Conservation (phyloP, 1,140 invertebrate species). For the Philaenus spumarius region DNA sequence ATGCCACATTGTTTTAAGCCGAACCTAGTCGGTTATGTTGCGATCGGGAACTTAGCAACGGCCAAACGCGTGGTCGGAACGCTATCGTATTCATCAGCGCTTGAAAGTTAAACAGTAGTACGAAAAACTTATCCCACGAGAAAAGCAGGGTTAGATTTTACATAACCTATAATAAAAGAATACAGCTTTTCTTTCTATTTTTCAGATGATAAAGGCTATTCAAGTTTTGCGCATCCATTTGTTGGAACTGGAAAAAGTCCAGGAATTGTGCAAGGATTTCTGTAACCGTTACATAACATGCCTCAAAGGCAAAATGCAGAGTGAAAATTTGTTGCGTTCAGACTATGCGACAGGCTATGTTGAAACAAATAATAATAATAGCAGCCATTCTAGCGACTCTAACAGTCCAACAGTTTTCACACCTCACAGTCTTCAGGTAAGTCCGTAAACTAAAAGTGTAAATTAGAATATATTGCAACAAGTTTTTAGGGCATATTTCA, state of each 20-base stretch:
- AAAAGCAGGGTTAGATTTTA: not conserved
- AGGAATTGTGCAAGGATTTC: slow-evolving; percentile 95
- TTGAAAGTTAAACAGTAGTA: no score
- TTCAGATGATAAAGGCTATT: slow-evolving; percentile 94
- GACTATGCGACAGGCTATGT: slow-evolving; percentile 51
- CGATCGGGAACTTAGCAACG: no score
- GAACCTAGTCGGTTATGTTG: no score
- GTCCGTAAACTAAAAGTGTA: no score
- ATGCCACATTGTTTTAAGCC: no score
- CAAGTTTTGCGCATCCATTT: slow-evolving; percentile 95
- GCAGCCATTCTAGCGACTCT: slow-evolving; percentile 48
- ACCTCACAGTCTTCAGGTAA: slow-evolving; percentile 32
- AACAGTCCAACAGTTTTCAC: slow-evolving; percentile 38
- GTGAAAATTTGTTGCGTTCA: slow-evolving; percentile 78
- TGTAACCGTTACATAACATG: slow-evolving; percentile 94
- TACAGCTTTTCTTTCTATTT: slow-evolving; percentile 27
- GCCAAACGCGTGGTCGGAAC: no score
- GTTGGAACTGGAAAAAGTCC: slow-evolving; percentile 91
- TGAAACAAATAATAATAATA: slow-evolving; percentile 44
- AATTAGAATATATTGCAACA: no score
- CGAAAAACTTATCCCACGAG: no score
- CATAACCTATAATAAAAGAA: not conserved
- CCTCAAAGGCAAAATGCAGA: slow-evolving; percentile 95
- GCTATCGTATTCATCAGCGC: no score
- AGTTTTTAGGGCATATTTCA: no score